Evolutionary conservation across 2,113 vertebrate species (phyloP).

Genomic region (Mustela lutreola): DNA sequence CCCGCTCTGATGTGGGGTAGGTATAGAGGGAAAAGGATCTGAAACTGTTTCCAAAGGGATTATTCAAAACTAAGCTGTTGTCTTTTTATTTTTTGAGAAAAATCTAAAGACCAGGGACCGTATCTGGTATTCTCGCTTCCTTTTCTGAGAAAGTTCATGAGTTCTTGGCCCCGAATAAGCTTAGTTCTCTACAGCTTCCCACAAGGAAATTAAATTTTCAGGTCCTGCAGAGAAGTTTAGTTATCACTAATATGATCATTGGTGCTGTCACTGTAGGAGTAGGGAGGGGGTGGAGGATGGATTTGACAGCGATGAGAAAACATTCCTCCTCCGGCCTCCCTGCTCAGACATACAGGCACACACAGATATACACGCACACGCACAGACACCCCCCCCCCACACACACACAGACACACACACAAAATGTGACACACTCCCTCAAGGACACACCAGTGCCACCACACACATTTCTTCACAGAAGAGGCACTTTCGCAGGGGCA

Average conservation of each 20-base stretch:
- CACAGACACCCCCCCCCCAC: fast-evolving
- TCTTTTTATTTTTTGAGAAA: slow-evolving; percentile 60
- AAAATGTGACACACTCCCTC: not conserved
- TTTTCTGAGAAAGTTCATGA: slow-evolving; percentile 79
- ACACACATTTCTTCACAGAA: not conserved
- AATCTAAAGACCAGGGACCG: not conserved
- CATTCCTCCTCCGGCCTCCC: not conserved
- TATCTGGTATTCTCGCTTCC: slow-evolving; percentile 57
- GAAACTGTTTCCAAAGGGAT: not conserved
- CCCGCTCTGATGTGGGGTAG: not conserved
- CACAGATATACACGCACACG: not conserved
- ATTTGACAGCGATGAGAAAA: slow-evolving; percentile 43
- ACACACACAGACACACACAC: fast-evolving
- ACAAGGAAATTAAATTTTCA: slow-evolving; percentile 84
- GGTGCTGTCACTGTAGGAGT: slow-evolving; percentile 53
- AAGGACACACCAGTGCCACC: not conserved
- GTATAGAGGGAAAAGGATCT: not conserved
- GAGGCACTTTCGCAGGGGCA: not conserved
- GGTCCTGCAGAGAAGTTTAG: slow-evolving; percentile 71
- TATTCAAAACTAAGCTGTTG: not conserved
- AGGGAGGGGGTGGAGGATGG: not conserved
- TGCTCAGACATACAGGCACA: not conserved
- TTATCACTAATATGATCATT: slow-evolving; percentile 75
- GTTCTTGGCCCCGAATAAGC: slow-evolving; percentile 78
- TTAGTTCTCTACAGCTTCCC: slow-evolving; percentile 72